Conservation (phyloP, 2,113 vertebrate species). For the Sphyrna mokarran region DNA sequence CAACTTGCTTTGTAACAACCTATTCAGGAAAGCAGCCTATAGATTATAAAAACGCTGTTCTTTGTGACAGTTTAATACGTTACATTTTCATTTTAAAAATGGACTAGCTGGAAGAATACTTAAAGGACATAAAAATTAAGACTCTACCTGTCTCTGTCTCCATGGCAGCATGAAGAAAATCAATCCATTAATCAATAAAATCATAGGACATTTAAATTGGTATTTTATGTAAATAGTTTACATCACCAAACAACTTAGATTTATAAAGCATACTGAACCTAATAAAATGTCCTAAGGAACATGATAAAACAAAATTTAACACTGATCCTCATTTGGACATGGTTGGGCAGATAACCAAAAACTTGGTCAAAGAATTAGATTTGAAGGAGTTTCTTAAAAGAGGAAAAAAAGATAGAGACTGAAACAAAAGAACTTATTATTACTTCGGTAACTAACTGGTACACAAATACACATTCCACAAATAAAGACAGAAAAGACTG, state of each 20-base stretch:
- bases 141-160: slow-evolving; percentile 49
- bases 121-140: slow-evolving; percentile 35
- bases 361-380: not conserved
- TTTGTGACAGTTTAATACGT: not conserved
- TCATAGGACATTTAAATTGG: not conserved
- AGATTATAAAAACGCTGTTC: not conserved
- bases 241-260: not conserved
- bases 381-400: not conserved
- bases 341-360: not conserved
- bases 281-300: not conserved
- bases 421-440: not conserved
- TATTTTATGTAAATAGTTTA: not conserved
- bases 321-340: no score
- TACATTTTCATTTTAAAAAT: not conserved
- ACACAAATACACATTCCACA: not conserved
- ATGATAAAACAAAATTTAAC: not conserved
- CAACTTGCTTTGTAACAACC: not conserved
- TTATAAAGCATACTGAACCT: not conserved
- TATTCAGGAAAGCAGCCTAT: not conserved
- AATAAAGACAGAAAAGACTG: no score
- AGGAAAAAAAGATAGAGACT: not conserved
- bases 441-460: not conserved
- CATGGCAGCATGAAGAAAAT: slow-evolving; percentile 41
- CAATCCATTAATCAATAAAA: not conserved
- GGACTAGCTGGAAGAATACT: not conserved